These are phyloP conservation scores for Proteles cristata DNA, from an alignment of 2,113 vertebrate genomes.

Conservation along the genomic window DNA sequence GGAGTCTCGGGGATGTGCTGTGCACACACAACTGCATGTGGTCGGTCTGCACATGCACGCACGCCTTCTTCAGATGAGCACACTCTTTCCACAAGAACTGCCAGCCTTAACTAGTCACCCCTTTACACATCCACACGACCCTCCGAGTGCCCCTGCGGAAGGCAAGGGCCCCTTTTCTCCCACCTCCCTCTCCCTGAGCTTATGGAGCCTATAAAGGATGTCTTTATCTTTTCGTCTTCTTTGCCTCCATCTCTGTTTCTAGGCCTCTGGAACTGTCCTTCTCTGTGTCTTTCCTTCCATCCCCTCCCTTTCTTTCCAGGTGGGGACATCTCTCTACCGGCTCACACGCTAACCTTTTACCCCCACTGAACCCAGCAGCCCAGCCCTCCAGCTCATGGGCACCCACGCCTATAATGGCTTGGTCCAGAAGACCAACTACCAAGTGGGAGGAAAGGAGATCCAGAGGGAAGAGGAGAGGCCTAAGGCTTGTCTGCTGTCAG, in stretches of 20 bases:
- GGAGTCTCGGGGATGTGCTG: not conserved
- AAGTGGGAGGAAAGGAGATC: not conserved
- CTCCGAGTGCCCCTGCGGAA: not conserved
- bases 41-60: not conserved
- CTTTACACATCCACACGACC: not conserved
- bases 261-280: not conserved
- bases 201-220: not conserved
- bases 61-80: slow-evolving; percentile 66
- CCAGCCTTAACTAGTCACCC: slow-evolving; percentile 63
- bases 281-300: not conserved
- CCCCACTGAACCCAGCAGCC: not conserved
- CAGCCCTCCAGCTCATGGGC: not conserved
- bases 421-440: not conserved
- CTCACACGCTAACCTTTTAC: not conserved
- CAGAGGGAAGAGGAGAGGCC: not conserved
- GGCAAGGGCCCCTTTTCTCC: not conserved
- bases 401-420: not conserved
- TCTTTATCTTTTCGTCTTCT: not conserved
- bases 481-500: slow-evolving; percentile 52
- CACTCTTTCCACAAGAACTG: slow-evolving; percentile 75
- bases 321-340: not conserved
- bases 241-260: not conserved
- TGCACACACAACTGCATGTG: not conserved
- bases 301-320: not conserved
- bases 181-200: not conserved